phyloP scores from a whole-genome alignment of 2,797 vertebrate species.

The Pogonophryne albipinna region DNA sequence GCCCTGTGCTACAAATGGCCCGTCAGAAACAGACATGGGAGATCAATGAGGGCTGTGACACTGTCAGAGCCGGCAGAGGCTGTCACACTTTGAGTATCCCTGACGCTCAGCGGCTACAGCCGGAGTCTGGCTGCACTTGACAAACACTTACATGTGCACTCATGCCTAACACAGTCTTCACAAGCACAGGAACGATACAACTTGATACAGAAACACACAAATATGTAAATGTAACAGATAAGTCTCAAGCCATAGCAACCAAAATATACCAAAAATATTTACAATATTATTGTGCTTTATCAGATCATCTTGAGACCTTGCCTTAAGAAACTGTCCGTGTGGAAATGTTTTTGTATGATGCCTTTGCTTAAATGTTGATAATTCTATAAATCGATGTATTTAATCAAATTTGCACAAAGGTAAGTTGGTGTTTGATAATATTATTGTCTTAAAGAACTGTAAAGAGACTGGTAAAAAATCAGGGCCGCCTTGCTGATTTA shows the following conservation, averaged over 20 bases:
- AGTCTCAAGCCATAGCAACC: not conserved
- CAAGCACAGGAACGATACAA: slow-evolving; percentile 15
- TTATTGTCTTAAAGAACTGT: not conserved
- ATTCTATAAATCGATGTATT: not conserved
- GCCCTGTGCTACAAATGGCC: slow-evolving; percentile 33
- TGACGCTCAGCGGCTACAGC: slow-evolving; percentile 33
- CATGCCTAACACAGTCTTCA: slow-evolving; percentile 10
- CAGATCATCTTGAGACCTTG: not conserved
- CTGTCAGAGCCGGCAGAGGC: slow-evolving; percentile 49
- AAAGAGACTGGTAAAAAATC: not conserved
- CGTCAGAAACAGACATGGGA: slow-evolving; percentile 51
- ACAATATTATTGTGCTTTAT: not conserved
- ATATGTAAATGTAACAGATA: not conserved
- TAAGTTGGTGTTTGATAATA: not conserved
- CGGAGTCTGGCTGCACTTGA: slow-evolving; percentile 36
- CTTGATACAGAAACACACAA: slow-evolving; percentile 10
- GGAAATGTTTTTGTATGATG: not conserved
- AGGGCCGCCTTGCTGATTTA: not conserved
- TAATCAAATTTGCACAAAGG: not conserved
- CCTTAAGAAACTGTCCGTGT: not conserved
- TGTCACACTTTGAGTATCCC: slow-evolving; percentile 37
- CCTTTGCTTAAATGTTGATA: not conserved
- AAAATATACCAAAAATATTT: not conserved
- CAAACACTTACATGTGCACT: slow-evolving; percentile 27
- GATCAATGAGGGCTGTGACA: slow-evolving; percentile 65